A percentile compares a stretch with the other conserved stretches of the same genome.
Evolutionary conservation across 2,888 invertebrate species (phyloP).

Genomic region (Tiliacea aurago): DNA sequence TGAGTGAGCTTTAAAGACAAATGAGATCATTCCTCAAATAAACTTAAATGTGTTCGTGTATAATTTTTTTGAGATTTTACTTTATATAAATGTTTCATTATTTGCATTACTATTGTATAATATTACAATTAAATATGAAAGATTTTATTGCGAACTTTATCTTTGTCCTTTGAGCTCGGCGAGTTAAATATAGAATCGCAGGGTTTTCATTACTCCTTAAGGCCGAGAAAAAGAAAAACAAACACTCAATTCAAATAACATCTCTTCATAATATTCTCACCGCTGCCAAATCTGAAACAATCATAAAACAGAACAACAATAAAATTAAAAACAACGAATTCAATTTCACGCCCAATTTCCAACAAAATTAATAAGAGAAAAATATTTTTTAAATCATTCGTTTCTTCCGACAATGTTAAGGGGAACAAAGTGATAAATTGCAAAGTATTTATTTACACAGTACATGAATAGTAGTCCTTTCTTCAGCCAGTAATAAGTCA

Average conservation of each 20-base stretch:
- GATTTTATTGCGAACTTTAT: not conserved
- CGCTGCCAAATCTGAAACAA: not conserved
- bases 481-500: conserved; percentile 41
- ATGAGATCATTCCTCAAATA: too few relatives aligned
- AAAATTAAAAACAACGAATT: conserved; percentile 25
- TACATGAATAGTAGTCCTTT: conserved; percentile 57
- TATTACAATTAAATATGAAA: not conserved
- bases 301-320: conserved; percentile 16
- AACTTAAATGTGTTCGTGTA: too few relatives aligned
- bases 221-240: not conserved
- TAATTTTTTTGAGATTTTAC: too few relatives aligned
- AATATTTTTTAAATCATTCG: conserved; percentile 36
- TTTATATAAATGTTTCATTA: too few relatives aligned
- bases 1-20: too few relatives aligned
- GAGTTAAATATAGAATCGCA: not conserved
- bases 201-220: not conserved
- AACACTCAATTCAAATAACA: not conserved
- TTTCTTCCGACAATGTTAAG: conserved; percentile 29
- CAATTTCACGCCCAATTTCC: conserved; percentile 39
- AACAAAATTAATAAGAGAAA: conserved; percentile 26
- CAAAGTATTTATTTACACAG: conserved; percentile 62
- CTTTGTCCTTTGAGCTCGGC: not conserved
- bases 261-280: not conserved
- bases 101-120: too few relatives aligned
- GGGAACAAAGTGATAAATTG: conserved; percentile 59